Percentiles rank a stretch among this genome's conserved stretches.
Evolutionary conservation across 2,113 vertebrate species (phyloP).

Genomic region (Limanda limanda): DNA sequence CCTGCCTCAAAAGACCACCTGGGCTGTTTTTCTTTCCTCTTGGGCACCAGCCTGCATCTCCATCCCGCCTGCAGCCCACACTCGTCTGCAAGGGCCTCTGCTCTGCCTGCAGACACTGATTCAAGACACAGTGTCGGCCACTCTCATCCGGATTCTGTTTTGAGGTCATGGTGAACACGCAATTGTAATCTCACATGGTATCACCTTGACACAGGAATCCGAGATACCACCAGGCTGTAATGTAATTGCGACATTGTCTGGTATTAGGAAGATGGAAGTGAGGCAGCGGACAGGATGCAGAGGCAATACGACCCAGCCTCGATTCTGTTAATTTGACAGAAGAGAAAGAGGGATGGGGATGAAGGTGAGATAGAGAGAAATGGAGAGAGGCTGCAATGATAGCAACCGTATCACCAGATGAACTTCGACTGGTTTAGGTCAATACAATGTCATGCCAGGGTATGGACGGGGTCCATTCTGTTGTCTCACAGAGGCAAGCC

Average conservation of each 20-base stretch:
- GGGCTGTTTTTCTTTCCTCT: neutral
- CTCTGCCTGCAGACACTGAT: constrained; percentile 39
- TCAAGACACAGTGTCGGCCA: constrained; percentile 39
- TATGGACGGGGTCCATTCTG: constrained; percentile 41
- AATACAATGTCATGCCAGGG: constrained; percentile 60
- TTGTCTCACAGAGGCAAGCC: constrained; percentile 31
- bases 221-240: constrained; percentile 29
- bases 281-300: constrained; percentile 28
- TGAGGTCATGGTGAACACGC: constrained; percentile 42
- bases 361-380: constrained; percentile 11
- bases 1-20: constrained; percentile 32
- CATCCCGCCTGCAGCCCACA: constrained; percentile 4
- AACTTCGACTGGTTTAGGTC: constrained; percentile 57
- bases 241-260: constrained; percentile 47
- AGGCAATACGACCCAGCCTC: constrained; percentile 43
- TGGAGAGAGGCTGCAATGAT: constrained; percentile 19
- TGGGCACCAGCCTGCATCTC: constrained; percentile 16
- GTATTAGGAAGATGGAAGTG: constrained; percentile 23
- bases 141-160: neutral
- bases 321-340: constrained; percentile 56
- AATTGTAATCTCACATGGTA: constrained; percentile 49
- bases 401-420: constrained; percentile 57
- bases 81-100: neutral
- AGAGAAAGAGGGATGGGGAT: constrained; percentile 26
- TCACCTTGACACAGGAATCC: constrained; percentile 49